Percentiles rank a stretch among this genome's conserved stretches.
These are phyloP conservation scores for Embiotoca jacksoni DNA, from an alignment of 2,113 vertebrate genomes.

Conservation along the genomic window DNA sequence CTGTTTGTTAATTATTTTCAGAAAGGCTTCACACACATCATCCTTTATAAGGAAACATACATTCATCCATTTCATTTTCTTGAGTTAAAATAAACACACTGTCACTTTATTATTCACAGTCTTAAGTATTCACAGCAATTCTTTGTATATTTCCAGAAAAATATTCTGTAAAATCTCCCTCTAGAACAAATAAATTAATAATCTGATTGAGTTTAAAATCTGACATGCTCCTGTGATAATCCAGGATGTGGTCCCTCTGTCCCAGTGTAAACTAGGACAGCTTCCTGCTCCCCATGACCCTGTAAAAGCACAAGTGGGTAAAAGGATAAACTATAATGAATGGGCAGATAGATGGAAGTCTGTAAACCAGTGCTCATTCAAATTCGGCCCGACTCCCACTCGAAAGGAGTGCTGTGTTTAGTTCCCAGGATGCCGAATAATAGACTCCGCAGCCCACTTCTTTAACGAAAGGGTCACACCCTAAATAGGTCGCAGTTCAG, in stretches of 20 bases:
- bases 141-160: not conserved
- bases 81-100: not conserved
- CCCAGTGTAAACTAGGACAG: conserved; percentile 12
- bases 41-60: too few species aligned
- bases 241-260: conserved; percentile 8
- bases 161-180: not conserved
- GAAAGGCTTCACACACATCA: too few species aligned
- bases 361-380: conserved; percentile 46
- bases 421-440: conserved; percentile 77
- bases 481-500: conserved; percentile 79
- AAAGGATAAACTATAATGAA: conserved; percentile 3
- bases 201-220: not conserved
- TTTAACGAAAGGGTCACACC: conserved; percentile 69
- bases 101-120: not conserved
- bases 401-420: conserved; percentile 49
- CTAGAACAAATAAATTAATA: not conserved
- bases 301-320: not conserved
- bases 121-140: too few species aligned
- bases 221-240: conserved; percentile 1
- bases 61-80: not conserved
- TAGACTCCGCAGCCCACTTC: conserved; percentile 53
- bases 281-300: not conserved
- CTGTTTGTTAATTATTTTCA: too few species aligned
- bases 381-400: conserved; percentile 22
- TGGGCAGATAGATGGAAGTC: conserved; percentile 17